Evolutionary conservation across 2,888 invertebrate genomes (phyloP).

Genomic region (Hirtodrosophila alboralis): DNA sequence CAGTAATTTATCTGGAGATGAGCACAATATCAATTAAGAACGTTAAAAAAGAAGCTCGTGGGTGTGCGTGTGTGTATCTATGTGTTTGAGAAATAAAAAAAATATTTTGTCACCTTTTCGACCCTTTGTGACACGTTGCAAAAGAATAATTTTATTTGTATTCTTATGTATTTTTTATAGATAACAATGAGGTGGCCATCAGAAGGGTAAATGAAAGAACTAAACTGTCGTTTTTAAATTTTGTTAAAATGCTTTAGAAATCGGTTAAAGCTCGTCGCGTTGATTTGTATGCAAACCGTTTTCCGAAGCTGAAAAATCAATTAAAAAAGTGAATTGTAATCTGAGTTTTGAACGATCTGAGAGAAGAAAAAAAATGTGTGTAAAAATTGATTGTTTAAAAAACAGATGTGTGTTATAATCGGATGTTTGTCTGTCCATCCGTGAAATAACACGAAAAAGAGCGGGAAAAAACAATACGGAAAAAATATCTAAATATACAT

Average conservation of each 20-base stretch:
- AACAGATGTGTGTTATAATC: slow-evolving; percentile 17
- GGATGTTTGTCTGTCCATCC: slow-evolving; percentile 26
- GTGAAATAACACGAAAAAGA: slow-evolving; percentile 19
- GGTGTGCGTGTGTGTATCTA: slow-evolving; percentile 10
- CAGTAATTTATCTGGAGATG: too few relatives aligned
- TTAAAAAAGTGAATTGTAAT: slow-evolving; percentile 3
- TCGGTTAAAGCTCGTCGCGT: slow-evolving; percentile 28
- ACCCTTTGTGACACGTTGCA: slow-evolving; percentile 41
- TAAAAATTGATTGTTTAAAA: slow-evolving; percentile 22
- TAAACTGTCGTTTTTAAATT: neutral
- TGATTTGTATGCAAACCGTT: slow-evolving; percentile 35
- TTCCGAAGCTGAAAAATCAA: slow-evolving; percentile 28
- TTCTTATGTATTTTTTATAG: slow-evolving; percentile 19
- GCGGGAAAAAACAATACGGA: slow-evolving; percentile 1
- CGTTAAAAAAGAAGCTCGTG: too few relatives aligned
- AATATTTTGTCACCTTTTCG: slow-evolving; percentile 3
- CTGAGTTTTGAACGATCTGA: slow-evolving; percentile 29
- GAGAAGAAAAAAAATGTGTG: neutral
- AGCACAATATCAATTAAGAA: too few relatives aligned
- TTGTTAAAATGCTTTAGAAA: slow-evolving; percentile 41
- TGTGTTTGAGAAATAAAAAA: slow-evolving; percentile 8
- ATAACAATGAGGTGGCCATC: slow-evolving; percentile 16
- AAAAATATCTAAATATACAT: neutral
- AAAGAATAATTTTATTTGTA: neutral
- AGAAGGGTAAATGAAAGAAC: slow-evolving; percentile 30